Evolutionary conservation across 1,140 invertebrate species (phyloP), one percentile per base, ranked within the genome.

Genomic region (Choristoneura fumiferana): DNA sequence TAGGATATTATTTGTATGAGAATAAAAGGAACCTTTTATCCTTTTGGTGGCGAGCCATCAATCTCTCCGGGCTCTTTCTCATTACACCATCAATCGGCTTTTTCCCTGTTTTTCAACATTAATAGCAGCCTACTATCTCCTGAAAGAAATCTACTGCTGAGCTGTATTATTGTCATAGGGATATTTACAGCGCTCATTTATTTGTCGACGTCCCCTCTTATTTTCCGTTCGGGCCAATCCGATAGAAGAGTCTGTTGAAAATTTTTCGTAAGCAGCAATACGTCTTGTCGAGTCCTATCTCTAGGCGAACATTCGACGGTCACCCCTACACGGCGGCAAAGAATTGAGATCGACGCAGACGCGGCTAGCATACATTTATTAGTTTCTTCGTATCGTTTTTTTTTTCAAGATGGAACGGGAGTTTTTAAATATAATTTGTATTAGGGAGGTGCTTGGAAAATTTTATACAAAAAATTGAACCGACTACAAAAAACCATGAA

Each of bases 91-190:
- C 73, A 74, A 81, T 83, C 74, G 69, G 57, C 57, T 63, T 67
- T 63, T 80, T 87, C 84, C 85, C 81, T 86, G 81, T 85, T 85
- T 77, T 87, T 84, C 73, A 71, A 76, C 82, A 88, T 87, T 84
- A 79, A 86, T 84, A 84, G 82, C 73, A 73, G 69, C 60, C 74
- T 72, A 66, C 78, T 83, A 86, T 88, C 85, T 84, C 53, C 57
- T 66, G 65, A 73, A 71, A 78, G 74, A 74, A 76, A 88, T 88
- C 85, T 88, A 83, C 81, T 81, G 85, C 85, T 88, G 85, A 88
- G 83, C 85, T 88, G 85, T 88, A 86, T 88, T 87, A 88, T 88
- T 86, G 83, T 88, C 85, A 82, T 85, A 80, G 80, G 72, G 83
- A 84, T 84, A 88, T 88, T 88, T 88, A 88, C 81, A 72, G 68